These are phyloP conservation scores for Rhinolophus sinicus DNA, from an alignment of 2,113 vertebrate genomes.

Conservation along the genomic window DNA sequence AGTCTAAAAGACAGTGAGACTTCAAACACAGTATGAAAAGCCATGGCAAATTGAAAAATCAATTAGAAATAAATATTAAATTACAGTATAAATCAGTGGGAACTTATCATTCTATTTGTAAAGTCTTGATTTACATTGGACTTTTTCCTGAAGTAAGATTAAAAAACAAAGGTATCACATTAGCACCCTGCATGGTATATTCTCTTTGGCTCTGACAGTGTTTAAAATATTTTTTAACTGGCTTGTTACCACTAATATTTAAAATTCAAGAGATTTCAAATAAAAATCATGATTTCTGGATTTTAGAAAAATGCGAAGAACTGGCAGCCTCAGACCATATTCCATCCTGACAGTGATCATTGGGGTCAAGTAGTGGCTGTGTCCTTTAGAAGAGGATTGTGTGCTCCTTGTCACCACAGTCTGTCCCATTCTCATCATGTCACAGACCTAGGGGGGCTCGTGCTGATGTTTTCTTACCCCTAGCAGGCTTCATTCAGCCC, in stretches of 20 bases:
- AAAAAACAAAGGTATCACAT: background rate
- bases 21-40: conserved; percentile 22
- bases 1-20: background rate
- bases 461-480: background rate
- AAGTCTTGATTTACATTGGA: conserved; percentile 28
- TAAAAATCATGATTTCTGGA: conserved; percentile 34
- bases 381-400: background rate
- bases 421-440: background rate
- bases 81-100: background rate
- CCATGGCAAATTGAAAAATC: conserved; percentile 37
- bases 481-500: background rate
- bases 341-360: background rate
- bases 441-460: background rate
- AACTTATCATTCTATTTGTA: background rate
- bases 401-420: accelerated
- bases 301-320: background rate
- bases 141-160: conserved; percentile 2
- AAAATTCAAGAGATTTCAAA: conserved; percentile 20
- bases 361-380: background rate
- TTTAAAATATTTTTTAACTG: conserved; percentile 43
- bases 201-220: background rate
- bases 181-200: background rate
- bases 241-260: conserved; percentile 15
- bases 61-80: background rate
- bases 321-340: background rate